Base-by-base conservation (phyloP, 2,797 vertebrate species). In the Serranus cabrilla region DNA sequence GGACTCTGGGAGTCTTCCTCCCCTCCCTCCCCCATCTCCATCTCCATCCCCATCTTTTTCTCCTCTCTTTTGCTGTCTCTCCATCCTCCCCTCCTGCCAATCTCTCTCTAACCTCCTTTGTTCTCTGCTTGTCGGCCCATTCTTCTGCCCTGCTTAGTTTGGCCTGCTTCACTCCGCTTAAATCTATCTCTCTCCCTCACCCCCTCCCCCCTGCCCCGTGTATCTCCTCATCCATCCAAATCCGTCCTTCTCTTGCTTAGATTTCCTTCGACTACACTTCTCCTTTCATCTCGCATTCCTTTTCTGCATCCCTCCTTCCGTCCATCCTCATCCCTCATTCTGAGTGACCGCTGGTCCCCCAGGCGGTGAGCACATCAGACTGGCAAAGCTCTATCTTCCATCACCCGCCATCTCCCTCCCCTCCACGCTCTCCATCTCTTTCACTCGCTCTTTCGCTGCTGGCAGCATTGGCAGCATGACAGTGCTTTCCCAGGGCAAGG, bases 401-500 rank as follows among this genome's bases (percentile, higher is more conserved):
- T 91, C 87, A 84, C 85, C 84, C 68, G 14, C 83, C 67, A 67
- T 21, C 71, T 16, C 84, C 50, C 64, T 27, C 65, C 75, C 45
- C 40, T 69, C 66, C 65, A 6, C 84, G 18, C 78, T 85, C 87
- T 84, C 85, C 81, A 58, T 86, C 86, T 84, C 87, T 87, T 88
- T 90, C 83, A 81, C 86, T 89, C 63, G 70, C 88, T 89, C 85
- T 83, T 88, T 90, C 52, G 78, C 91, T 91, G 86, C 86, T 90
- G 88, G 88, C 89, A 88, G 86, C 83, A 84, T 89, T 93, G 91
- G 92, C 91, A 89, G 83, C 84, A 88, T 91, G 91, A 93, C 93
- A 92, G 90, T 87, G 85, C 87, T 91, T 90, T 94, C 93, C 89
- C 93, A 93, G 91, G 90, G 91, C 91, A 92, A 91, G 91, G 92